phyloP scores from a whole-genome alignment of 23 tunicate genomes.

The Trididemnum clinides region DNA sequence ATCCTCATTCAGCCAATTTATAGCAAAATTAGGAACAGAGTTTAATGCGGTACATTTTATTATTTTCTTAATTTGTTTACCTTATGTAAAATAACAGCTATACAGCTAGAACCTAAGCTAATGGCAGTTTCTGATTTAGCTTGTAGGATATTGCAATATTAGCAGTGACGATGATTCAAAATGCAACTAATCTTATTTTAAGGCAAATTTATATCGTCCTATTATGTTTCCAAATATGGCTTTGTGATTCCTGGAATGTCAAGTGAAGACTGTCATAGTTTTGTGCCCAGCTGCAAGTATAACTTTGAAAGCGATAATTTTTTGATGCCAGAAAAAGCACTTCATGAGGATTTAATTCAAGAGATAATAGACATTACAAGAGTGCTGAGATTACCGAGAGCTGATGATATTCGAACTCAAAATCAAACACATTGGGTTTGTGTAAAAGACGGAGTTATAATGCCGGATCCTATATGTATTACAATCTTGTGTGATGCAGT shows the following conservation, averaged over 20 bases:
- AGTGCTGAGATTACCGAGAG: not conserved
- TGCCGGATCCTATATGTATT: slow-evolving; percentile 31
- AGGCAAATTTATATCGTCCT: slow-evolving; percentile 39
- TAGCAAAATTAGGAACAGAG: no score
- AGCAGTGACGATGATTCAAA: no score
- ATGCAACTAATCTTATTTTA: no score
- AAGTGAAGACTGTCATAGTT: not conserved
- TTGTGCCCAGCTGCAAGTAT: not conserved
- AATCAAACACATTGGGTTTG: slow-evolving; percentile 36
- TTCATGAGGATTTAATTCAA: slow-evolving; percentile 2
- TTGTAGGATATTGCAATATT: no score
- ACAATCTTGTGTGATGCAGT: slow-evolving; percentile 8
- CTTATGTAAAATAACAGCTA: no score
- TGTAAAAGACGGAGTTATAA: slow-evolving; percentile 33
- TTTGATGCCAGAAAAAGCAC: slow-evolving; percentile 11
- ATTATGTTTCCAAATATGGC: slow-evolving; percentile 39
- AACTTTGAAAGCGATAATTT: not conserved
- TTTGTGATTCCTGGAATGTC: slow-evolving; percentile 26
- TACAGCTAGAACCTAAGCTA: no score
- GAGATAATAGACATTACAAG: not conserved
- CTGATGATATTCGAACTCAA: not conserved
- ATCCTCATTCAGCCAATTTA: no score
- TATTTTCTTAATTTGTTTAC: no score
- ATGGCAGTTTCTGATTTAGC: no score
- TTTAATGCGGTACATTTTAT: no score